phyloP scores from a whole-genome alignment of 2,888 invertebrate species.

The Rhodophaea formosa region DNA sequence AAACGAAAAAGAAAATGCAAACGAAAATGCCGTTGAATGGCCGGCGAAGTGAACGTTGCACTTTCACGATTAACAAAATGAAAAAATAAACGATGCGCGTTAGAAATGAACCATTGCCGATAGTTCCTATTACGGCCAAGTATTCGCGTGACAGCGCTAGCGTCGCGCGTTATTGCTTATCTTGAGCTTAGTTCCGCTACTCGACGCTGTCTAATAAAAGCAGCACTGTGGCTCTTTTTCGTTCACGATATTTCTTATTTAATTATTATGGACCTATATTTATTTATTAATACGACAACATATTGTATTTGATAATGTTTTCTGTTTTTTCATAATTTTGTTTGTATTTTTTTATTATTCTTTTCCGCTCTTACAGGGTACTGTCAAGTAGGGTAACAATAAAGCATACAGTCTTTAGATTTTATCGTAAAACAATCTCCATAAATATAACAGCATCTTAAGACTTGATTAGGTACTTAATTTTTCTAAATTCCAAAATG shows the following conservation, averaged over 20 bases:
- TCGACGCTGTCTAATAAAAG: conserved; percentile 55
- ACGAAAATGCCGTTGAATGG: conserved; percentile 72
- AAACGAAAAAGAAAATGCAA: conserved; percentile 69
- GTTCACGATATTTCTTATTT: conserved; percentile 31
- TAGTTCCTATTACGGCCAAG: conserved; percentile 56
- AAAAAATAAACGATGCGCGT: conserved; percentile 61
- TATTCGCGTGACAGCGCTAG: conserved; percentile 48
- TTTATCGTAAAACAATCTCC: too few species aligned
- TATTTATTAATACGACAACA: neutral
- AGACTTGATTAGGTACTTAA: too few species aligned
- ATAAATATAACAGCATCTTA: too few species aligned
- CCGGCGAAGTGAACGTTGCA: conserved; percentile 75
- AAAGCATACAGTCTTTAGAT: neutral
- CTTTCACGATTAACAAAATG: conserved; percentile 74
- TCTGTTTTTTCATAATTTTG: neutral
- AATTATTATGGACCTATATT: conserved; percentile 23
- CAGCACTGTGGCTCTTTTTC: conserved; percentile 45
- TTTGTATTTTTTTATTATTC: neutral
- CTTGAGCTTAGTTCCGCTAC: conserved; percentile 66
- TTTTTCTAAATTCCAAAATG: neutral
- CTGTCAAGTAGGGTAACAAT: neutral
- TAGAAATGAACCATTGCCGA: conserved; percentile 67
- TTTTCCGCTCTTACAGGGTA: neutral
- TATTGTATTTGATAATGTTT: neutral
- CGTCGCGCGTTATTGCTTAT: conserved; percentile 33